Evolutionary conservation across 1,140 invertebrate species (phyloP).

Genomic region (Drosophila varians): DNA sequence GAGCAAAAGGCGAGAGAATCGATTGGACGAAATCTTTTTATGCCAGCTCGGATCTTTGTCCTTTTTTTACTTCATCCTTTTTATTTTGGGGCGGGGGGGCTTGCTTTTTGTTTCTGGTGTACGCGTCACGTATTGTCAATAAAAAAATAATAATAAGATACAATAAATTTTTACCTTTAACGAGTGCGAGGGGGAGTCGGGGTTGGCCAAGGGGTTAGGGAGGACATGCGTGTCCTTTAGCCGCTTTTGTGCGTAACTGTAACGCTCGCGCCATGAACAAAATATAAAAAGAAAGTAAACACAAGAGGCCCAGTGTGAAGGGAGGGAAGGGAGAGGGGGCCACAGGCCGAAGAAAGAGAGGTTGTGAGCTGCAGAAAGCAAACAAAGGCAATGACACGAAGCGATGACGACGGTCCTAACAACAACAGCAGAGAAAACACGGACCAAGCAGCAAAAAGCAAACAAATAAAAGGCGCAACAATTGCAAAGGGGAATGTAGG

Average conservation of each 20-base stretch:
- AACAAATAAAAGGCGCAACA: slow-evolving; percentile 81
- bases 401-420: slow-evolving; percentile 59
- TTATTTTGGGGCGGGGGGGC: too few species aligned
- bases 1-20: slow-evolving; percentile 48
- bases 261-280: slow-evolving; percentile 60
- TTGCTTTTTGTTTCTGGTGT: slow-evolving; percentile 64
- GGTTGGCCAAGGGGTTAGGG: slow-evolving; percentile 11
- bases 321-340: neutral
- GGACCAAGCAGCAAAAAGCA: slow-evolving; percentile 54
- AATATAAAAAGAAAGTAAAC: slow-evolving; percentile 79
- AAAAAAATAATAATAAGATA: slow-evolving; percentile 83
- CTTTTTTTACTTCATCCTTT: slow-evolving; percentile 27
- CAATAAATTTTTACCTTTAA: slow-evolving; percentile 83
- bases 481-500: slow-evolving; percentile 53
- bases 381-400: slow-evolving; percentile 81
- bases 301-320: slow-evolving; percentile 24
- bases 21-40: slow-evolving; percentile 71
- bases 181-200: slow-evolving; percentile 43
- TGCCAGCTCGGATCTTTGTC: slow-evolving; percentile 61
- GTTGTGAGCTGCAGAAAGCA: slow-evolving; percentile 58
- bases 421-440: slow-evolving; percentile 40
- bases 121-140: slow-evolving; percentile 83
- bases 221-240: slow-evolving; percentile 63
- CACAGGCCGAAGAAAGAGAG: neutral
- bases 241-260: slow-evolving; percentile 57